Evolutionary conservation across 2,113 vertebrate genomes (phyloP).

Genomic region (Tragelaphus strepsiceros): DNA sequence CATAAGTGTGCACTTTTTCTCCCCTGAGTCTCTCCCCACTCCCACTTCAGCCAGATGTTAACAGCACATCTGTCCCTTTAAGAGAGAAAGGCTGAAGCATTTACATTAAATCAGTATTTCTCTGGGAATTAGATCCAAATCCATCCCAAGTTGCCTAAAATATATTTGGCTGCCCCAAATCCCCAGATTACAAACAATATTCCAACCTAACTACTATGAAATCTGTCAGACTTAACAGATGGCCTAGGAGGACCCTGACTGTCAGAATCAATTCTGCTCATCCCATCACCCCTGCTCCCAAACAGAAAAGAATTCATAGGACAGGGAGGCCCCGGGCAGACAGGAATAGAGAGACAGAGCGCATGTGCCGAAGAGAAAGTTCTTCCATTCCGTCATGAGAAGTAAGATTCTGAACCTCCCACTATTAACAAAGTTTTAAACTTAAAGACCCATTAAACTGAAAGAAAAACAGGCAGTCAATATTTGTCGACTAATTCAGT

Average conservation of each 20-base stretch:
- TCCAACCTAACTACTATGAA: neutral
- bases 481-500: neutral
- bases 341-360: neutral
- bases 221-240: neutral
- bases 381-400: neutral
- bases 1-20: neutral
- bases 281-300: neutral
- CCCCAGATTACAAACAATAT: slow-evolving; percentile 36
- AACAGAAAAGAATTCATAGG: neutral
- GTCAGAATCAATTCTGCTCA: neutral
- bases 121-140: slow-evolving; percentile 30
- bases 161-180: slow-evolving; percentile 35
- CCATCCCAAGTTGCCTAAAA: neutral
- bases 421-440: neutral
- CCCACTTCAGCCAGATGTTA: neutral
- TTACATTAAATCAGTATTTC: slow-evolving; percentile 35
- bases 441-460: neutral
- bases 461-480: neutral
- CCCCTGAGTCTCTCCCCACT: neutral
- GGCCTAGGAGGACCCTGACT: neutral
- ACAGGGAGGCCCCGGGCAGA: neutral
- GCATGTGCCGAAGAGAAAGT: neutral
- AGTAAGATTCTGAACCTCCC: neutral
- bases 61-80: neutral
- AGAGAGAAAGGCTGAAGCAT: neutral